A percentile compares a stretch with the other conserved stretches of the same genome.
These are phyloP conservation scores for Pao palembangensis DNA, from an alignment of 2,113 vertebrate species.

Conservation along the genomic window DNA sequence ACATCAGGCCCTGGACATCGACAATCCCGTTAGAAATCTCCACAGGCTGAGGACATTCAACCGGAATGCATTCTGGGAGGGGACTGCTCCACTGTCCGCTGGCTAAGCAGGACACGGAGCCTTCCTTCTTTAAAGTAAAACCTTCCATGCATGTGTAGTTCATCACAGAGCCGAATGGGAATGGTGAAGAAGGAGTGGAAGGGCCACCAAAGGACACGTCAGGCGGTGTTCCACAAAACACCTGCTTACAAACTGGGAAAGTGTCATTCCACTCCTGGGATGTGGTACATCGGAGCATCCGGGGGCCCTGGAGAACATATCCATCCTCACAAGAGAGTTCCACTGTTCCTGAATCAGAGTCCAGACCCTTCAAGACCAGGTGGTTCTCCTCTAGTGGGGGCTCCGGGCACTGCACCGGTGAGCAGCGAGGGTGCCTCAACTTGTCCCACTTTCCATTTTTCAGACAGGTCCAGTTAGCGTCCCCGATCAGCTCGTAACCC, in stretches of 20 bases:
- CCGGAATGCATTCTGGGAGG: constrained; percentile 87
- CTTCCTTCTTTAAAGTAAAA: constrained; percentile 80
- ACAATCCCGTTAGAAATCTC: constrained; percentile 89
- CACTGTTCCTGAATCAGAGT: constrained; percentile 80
- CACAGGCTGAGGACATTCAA: constrained; percentile 92
- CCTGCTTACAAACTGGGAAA: constrained; percentile 86
- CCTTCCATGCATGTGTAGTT: constrained; percentile 88
- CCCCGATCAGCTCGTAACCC: constrained; percentile 87
- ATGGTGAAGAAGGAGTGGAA: constrained; percentile 57
- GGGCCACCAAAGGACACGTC: constrained; percentile 84
- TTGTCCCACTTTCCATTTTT: constrained; percentile 90
- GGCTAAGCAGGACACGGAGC: constrained; percentile 78
- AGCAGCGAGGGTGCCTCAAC: constrained; percentile 78
- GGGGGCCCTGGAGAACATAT: constrained; percentile 81
- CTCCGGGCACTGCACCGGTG: constrained; percentile 87
- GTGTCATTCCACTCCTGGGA: constrained; percentile 92
- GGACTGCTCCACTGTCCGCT: constrained; percentile 85
- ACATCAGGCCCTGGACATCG: constrained; percentile 95
- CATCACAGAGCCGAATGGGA: constrained; percentile 80
- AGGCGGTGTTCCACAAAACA: constrained; percentile 83
- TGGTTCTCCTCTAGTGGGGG: constrained; percentile 88
- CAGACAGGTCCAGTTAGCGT: constrained; percentile 86
- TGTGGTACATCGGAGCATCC: constrained; percentile 81
- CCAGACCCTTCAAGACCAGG: constrained; percentile 81
- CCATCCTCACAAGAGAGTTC: constrained; percentile 89